Evolutionary conservation across 1,140 invertebrate genomes (phyloP).

Genomic region (Homarus americanus): DNA sequence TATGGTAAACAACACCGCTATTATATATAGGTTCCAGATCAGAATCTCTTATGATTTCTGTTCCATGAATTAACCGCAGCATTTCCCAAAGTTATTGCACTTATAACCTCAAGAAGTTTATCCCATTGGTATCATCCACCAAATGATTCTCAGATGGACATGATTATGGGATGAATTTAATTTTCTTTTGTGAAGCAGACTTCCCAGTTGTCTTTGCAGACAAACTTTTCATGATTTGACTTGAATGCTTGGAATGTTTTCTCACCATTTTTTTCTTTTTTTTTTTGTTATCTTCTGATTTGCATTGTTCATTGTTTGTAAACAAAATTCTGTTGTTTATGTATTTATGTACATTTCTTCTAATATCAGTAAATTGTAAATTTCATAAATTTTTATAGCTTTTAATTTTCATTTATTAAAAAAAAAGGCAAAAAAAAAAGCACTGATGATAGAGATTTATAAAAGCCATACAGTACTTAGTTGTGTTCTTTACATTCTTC

Average conservation of each 20-base stretch:
- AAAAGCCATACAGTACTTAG: not conserved
- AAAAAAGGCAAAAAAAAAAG: too few relatives aligned
- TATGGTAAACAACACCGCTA: not conserved
- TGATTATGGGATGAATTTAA: not conserved
- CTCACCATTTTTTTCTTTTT: not conserved
- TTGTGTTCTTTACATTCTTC: not conserved
- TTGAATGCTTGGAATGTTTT: constrained; percentile 9
- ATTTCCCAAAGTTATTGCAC: not conserved
- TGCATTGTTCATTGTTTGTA: constrained; percentile 5
- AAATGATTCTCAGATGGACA: not conserved
- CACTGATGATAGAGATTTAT: not conserved
- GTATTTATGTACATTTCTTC: not conserved
- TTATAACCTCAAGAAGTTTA: not conserved
- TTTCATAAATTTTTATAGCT: not conserved
- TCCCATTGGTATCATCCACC: not conserved
- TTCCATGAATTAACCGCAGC: constrained; percentile 1
- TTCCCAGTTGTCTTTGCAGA: not conserved
- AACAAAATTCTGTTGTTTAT: not conserved
- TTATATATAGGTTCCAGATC: not conserved
- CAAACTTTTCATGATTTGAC: not conserved
- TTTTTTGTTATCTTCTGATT: not conserved
- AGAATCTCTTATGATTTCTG: not conserved
- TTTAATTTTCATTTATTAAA: not conserved
- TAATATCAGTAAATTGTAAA: not conserved
- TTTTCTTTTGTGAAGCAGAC: not conserved